These are phyloP conservation scores for Escarpia spicata DNA, from an alignment of 2,888 invertebrate species.

Conservation along the genomic window DNA sequence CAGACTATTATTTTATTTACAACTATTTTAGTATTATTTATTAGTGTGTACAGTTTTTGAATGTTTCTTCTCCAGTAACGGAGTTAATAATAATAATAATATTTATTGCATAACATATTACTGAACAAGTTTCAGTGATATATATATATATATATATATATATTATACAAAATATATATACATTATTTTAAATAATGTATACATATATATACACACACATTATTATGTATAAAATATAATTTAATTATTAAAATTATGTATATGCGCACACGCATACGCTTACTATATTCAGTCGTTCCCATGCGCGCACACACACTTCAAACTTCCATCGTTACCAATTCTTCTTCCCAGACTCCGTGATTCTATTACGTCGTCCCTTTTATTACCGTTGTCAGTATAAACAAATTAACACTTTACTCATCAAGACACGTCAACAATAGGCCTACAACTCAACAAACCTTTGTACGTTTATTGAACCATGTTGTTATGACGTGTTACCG, in stretches of 20 bases:
- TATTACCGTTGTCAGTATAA: background rate
- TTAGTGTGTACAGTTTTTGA: too few species aligned
- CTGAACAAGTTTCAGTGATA: background rate
- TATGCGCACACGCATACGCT: too few species aligned
- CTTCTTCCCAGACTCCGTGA: background rate
- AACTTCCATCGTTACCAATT: background rate
- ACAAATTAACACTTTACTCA: background rate
- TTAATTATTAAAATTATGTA: too few species aligned
- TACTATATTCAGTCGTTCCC: too few species aligned
- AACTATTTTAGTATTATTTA: too few species aligned
- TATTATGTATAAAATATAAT: background rate
- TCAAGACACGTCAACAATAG: background rate
- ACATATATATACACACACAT: background rate
- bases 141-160: background rate
- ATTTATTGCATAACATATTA: too few species aligned
- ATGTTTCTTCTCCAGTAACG: too few species aligned
- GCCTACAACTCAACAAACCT: too few species aligned
- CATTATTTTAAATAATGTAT: background rate
- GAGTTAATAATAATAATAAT: too few species aligned
- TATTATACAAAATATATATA: background rate
- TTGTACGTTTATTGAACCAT: too few species aligned
- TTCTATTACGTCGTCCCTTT: background rate
- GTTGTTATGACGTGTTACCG: background rate
- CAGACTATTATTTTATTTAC: too few species aligned
- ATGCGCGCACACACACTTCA: background rate